Evolutionary conservation across 1,140 invertebrate genomes (phyloP).

Genomic region (Condylostylus longicornis): DNA sequence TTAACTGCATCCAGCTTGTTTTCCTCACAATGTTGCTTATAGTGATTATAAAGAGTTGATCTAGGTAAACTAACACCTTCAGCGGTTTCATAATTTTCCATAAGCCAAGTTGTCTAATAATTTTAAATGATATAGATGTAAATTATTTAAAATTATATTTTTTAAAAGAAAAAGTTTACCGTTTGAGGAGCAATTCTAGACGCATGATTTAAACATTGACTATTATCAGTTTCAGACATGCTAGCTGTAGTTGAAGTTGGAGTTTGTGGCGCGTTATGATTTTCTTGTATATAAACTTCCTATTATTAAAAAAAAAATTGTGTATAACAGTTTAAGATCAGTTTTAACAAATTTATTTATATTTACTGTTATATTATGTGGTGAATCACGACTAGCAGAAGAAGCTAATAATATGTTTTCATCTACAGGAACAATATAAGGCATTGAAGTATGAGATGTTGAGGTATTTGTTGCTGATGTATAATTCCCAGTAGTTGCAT

Average conservation of each 20-base stretch:
- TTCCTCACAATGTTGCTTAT: conserved; percentile 85
- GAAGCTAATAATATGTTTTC: conserved; percentile 42
- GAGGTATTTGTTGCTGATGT: conserved; percentile 36
- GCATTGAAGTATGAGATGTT: conserved; percentile 46
- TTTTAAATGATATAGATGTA: no score
- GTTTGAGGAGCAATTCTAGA: conserved; percentile 77
- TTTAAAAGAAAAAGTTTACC: conserved; percentile 43
- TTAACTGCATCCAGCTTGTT: conserved; percentile 95
- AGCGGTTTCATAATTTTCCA: conserved; percentile 96
- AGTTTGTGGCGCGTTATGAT: conserved; percentile 47
- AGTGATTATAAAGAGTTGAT: conserved; percentile 93
- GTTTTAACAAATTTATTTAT: conserved; percentile 3
- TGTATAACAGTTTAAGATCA: conserved; percentile 1
- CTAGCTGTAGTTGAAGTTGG: conserved; percentile 41
- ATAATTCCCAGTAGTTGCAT: conserved; percentile 37
- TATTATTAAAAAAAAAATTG: conserved; percentile 11
- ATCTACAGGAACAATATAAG: conserved; percentile 41
- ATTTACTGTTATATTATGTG: conserved; percentile 47
- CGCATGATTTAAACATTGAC: conserved; percentile 58
- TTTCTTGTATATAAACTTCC: conserved; percentile 32
- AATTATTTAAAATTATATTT: no score
- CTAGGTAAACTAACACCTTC: conserved; percentile 93
- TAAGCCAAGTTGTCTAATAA: conserved; percentile 82
- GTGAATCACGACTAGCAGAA: conserved; percentile 47
- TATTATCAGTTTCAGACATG: conserved; percentile 36